Conservation (phyloP, 2,113 vertebrate species). For the human region GRCh38 chr1:20118501-20119000, state of each 20-base stretch:
- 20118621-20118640: background rate
- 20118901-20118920: background rate
- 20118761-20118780: background rate
- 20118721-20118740: background rate
- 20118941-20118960: background rate
- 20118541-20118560: accelerated
- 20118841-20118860: background rate
- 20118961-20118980: background rate
- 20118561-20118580: no score
- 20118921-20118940: background rate
- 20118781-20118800: background rate
- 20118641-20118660: background rate
- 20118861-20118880: background rate
- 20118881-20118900: background rate
- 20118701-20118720: background rate
- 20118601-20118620: background rate
- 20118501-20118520: background rate
- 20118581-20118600: background rate
- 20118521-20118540: accelerated
- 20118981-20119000: background rate
- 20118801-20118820: background rate
- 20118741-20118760: background rate
- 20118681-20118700: background rate
- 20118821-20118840: background rate
- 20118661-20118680: background rate